These are phyloP conservation scores for Cheumatopsyche charites DNA, from an alignment of 1,140 invertebrate genomes.

Conservation along the genomic window DNA sequence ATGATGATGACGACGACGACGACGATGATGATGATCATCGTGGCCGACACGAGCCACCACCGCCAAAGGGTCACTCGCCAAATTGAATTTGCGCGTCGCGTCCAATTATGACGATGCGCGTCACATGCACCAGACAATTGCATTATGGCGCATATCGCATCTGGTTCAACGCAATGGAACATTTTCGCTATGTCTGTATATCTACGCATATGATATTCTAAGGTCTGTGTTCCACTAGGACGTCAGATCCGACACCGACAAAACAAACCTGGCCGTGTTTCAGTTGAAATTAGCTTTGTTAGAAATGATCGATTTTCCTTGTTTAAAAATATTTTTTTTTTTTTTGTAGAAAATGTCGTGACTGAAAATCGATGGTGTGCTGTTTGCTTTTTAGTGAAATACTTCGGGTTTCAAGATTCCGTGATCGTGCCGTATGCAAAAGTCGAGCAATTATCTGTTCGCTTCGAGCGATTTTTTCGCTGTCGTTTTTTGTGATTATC, in stretches of 20 bases:
- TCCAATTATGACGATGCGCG: constrained; percentile 25
- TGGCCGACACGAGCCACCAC: constrained; percentile 9
- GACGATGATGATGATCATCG: constrained; percentile 7
- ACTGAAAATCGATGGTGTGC: neutral
- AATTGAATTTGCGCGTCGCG: constrained; percentile 32
- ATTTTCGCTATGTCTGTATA: too few relatives aligned
- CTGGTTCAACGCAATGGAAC: neutral
- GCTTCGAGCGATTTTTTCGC: constrained; percentile 5
- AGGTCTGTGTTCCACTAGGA: too few relatives aligned
- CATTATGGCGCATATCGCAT: neutral
- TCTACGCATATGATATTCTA: too few relatives aligned
- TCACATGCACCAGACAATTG: neutral
- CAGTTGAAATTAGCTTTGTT: too few relatives aligned
- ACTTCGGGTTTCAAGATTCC: neutral
- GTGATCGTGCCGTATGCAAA: constrained; percentile 19
- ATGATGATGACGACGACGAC: too few relatives aligned
- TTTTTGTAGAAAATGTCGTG: too few relatives aligned
- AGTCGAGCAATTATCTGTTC: constrained; percentile 11
- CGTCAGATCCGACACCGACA: too few relatives aligned
- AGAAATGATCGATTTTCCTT: too few relatives aligned
- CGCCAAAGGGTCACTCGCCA: constrained; percentile 33
- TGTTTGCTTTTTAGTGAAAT: neutral
- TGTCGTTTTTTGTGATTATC: neutral
- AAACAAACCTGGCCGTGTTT: too few relatives aligned
- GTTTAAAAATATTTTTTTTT: too few relatives aligned